A percentile compares a stretch with the other conserved stretches of the same genome.
phyloP scores from a whole-genome alignment of 2,888 invertebrate genomes.

The Clepsis dumicolana region DNA sequence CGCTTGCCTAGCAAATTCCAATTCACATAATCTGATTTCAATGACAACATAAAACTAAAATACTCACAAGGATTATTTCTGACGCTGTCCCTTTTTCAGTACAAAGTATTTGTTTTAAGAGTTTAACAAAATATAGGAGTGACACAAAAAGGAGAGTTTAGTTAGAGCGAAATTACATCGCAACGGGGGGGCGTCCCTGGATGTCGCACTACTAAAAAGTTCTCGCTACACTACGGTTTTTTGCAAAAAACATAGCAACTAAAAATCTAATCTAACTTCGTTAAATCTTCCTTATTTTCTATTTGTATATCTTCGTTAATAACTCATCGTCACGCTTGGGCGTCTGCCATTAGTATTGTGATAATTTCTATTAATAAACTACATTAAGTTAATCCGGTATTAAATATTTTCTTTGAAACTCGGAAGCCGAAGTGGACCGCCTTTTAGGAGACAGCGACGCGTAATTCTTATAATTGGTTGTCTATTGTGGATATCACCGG shows the following conservation, averaged over 20 bases:
- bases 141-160: conserved; percentile 30
- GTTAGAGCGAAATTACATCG: conserved; percentile 68
- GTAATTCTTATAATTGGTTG: conserved; percentile 81
- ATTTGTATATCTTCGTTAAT: conserved; percentile 37
- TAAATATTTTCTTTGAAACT: conserved; percentile 79
- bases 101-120: not conserved
- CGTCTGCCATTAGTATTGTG: conserved; percentile 50
- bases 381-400: conserved; percentile 74
- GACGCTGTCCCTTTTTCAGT: not conserved
- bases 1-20: no score
- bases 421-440: conserved; percentile 75
- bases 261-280: conserved; percentile 44
- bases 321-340: conserved; percentile 50
- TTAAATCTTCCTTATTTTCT: conserved; percentile 8
- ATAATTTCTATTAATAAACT: conserved; percentile 59
- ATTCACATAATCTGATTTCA: no score
- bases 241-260: conserved; percentile 40
- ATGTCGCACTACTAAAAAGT: conserved; percentile 53
- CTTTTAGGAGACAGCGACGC: conserved; percentile 63
- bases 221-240: conserved; percentile 54
- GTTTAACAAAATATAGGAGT: not conserved
- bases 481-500: conserved; percentile 74
- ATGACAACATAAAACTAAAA: no score
- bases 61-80: no score
- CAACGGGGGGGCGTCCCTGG: conserved; percentile 68